Evolutionary conservation across 2,113 vertebrate genomes (phyloP), one percentile per base, ranked within the genome.

Genomic region (Leptobrachium ailaonicum): DNA sequence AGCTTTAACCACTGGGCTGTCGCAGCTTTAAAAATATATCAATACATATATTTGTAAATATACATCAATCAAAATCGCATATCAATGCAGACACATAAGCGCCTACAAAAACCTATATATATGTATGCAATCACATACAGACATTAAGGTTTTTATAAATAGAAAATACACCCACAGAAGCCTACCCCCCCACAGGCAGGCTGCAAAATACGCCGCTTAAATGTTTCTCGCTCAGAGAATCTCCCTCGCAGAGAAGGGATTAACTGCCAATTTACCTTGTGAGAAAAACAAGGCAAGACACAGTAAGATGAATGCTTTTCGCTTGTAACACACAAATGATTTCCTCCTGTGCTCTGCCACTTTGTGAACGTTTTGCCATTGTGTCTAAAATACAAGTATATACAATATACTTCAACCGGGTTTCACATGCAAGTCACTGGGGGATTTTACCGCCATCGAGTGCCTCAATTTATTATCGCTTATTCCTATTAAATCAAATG

Each of bases 251-350:
- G 79, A 40, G 79, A 81, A 58, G 71, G 72, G 79, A 81, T 81
- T 81, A 81, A 75, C 79, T 75, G 72, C 64, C 79, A 81, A 81
- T 81, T 81, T 81, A 81, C 79, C 71, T 81, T 81, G 63, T 68
- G 79, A 75, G 79, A 74, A 75, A 80, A 80, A 80, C 78, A 81
- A 81, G 72, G 79, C 79, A 75, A 62, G 72, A 81, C 79, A 44
- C 72, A 41, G 79, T 74, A 81, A 75, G 79, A 81, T 75, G 53
- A 81, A 81, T 81, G 79, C 72, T 62, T 81, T 81, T 69, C 79
- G 63, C 71, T 75, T 66, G 79, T 68, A 81, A 81, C 72, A 74
- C 79, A 81, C 72, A 81, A 81, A 81, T 75, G 72, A 81, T 75
- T 81, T 81, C 79, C 79, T 81, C 72, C 79, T 81, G 79, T 75